A percentile compares a stretch with the other conserved stretches of the same genome.
Evolutionary conservation across 2,113 vertebrate genomes (phyloP).

Genomic region (Cheilinus undulatus): DNA sequence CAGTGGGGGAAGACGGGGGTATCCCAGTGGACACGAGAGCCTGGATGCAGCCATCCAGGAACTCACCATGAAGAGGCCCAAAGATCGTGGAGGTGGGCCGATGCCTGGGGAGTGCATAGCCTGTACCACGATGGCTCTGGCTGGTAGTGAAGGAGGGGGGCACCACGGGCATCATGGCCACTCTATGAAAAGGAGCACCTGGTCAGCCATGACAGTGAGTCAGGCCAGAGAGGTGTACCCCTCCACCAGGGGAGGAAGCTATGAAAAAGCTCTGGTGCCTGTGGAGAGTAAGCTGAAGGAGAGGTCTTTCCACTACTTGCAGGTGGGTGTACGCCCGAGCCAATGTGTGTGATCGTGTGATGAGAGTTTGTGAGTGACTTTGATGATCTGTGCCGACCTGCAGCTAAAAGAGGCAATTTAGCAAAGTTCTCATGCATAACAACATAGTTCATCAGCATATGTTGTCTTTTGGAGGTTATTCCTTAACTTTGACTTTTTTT

Average conservation of each 20-base stretch:
- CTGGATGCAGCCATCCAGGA: constrained; percentile 97
- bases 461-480: too few species aligned
- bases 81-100: constrained; percentile 79
- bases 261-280: constrained; percentile 93
- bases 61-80: constrained; percentile 95
- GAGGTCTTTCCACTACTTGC: constrained; percentile 94
- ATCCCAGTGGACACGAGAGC: constrained; percentile 90
- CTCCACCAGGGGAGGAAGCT: constrained; percentile 81
- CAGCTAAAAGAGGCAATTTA: neutral
- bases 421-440: neutral
- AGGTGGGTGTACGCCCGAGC: constrained; percentile 84
- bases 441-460: neutral
- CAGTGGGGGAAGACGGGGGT: constrained; percentile 80
- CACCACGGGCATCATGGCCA: constrained; percentile 82
- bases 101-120: constrained; percentile 93
- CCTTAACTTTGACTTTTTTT: too few species aligned
- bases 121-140: constrained; percentile 93
- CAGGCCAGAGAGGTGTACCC: constrained; percentile 96
- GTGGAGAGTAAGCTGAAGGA: constrained; percentile 94
- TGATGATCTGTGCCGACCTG: neutral
- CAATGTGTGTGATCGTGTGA: neutral
- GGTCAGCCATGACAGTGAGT: constrained; percentile 99
- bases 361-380: neutral
- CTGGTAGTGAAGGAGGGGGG: constrained; percentile 81
- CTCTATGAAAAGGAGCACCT: constrained; percentile 95